A percentile compares a stretch with the other conserved stretches of the same genome.
These are phyloP conservation scores for Melieria omissa DNA, from an alignment of 2,888 invertebrate species.

Conservation along the genomic window DNA sequence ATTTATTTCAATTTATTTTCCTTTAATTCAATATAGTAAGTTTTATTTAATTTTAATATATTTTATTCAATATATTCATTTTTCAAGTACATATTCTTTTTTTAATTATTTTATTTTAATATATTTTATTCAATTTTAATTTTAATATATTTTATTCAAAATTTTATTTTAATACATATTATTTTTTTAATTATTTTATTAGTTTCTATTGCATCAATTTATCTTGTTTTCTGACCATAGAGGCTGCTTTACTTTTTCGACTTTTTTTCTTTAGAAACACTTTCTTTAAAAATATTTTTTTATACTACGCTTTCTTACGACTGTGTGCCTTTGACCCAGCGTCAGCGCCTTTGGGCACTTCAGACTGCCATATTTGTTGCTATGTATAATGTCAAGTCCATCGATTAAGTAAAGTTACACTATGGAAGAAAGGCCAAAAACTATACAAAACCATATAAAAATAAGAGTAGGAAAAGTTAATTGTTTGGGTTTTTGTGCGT, in stretches of 20 bases:
- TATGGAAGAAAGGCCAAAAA: too few species aligned
- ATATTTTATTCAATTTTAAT: neutral
- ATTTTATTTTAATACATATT: neutral
- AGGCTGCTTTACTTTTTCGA: conserved; percentile 12
- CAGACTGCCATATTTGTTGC: too few species aligned
- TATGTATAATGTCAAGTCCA: too few species aligned
- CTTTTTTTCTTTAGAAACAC: neutral
- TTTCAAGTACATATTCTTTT: neutral
- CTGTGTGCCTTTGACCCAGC: neutral
- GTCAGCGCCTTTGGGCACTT: too few species aligned
- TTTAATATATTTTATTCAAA: neutral
- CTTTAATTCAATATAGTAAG: too few species aligned
- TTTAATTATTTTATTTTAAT: neutral
- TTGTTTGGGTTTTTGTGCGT: too few species aligned
- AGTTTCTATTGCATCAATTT: neutral
- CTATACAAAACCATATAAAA: too few species aligned
- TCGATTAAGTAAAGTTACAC: too few species aligned
- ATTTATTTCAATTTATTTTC: too few species aligned
- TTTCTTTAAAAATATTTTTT: neutral
- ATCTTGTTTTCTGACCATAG: neutral
- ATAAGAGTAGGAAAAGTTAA: too few species aligned
- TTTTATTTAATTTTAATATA: too few species aligned
- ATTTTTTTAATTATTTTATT: neutral
- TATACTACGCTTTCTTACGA: neutral
- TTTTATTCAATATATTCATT: too few species aligned